Base-by-base conservation (phyloP, 2,888 invertebrate species). In the Phaedon cochleariae region DNA sequence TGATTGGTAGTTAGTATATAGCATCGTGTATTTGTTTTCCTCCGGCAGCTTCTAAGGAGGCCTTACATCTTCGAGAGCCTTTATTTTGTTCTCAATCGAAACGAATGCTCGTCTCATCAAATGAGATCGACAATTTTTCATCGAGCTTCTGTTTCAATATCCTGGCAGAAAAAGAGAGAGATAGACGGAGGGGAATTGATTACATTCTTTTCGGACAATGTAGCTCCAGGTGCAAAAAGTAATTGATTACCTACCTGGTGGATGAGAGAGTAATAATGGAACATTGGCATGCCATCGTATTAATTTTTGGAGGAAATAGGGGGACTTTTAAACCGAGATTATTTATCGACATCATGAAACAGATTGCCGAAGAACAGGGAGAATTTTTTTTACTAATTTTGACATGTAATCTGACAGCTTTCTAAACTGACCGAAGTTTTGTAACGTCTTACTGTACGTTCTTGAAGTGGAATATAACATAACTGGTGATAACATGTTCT, bases 1-100 rank as follows among this genome's bases (percentile, higher is more conserved):
- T 67, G 72, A 74, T 73, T 71, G 70, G 67, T 71, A 67, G 71
- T 67, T 69, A 69, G 64, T n/a, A n/a, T n/a, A n/a, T 60, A 65
- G 65, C 61, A 51, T 59, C 59, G 54, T 57, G 62, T 61, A 62
- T 68, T 71, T 73, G 69, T 71, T 73, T 69, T 69, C 70, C 37
- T 55, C 51, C 52, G 46, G 45, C 52, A 64, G 41, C 41, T 26
- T n/a, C 6, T n/a, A 6, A n/a, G 55, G 17, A 29, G 29, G 31
- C 52, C 1, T 15, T 26, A 45, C 45, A 51, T 41, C 31, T 46
- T 60, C 48, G 48, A 37, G 18, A 60, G 21, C 41, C 37, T 54
- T 49, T 46, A 41, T 51, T 59, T 64, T 49, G 29, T 59, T 22
- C 10, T 41, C 17, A 31, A 59, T 48, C 41, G 17, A 49, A 60